Evolutionary conservation across 1,140 invertebrate genomes (phyloP).

Genomic region (Lerema accius): DNA sequence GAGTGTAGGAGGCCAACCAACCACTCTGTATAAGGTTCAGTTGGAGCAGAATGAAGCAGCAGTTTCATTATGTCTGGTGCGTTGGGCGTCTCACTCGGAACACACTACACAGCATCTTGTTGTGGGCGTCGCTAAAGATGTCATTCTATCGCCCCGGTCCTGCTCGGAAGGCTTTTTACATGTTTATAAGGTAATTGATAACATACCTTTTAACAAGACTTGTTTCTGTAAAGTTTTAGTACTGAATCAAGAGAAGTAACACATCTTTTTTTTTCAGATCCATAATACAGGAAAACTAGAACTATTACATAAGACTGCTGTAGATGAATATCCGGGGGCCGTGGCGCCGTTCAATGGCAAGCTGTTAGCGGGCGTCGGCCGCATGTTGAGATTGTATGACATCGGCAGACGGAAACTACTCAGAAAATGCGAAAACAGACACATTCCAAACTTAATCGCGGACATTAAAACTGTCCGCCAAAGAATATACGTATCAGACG

Average conservation of each 20-base stretch:
- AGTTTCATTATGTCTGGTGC: slow-evolving; percentile 88
- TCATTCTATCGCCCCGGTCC: slow-evolving; percentile 93
- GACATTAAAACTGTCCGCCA: slow-evolving; percentile 97
- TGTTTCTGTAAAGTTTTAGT: too few species aligned
- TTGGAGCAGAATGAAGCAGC: slow-evolving; percentile 99
- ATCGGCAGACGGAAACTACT: slow-evolving; percentile 96
- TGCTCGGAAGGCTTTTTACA: slow-evolving; percentile 92
- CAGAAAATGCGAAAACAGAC: slow-evolving; percentile 99
- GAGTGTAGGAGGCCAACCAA: slow-evolving; percentile 83
- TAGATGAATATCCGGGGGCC: slow-evolving; percentile 96
- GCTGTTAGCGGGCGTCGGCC: slow-evolving; percentile 95
- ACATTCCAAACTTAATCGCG: slow-evolving; percentile 97
- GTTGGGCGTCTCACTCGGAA: slow-evolving; percentile 74
- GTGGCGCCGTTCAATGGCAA: slow-evolving; percentile 96
- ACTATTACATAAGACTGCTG: slow-evolving; percentile 95
- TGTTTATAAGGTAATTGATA: slow-evolving; percentile 91
- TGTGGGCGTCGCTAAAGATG: slow-evolving; percentile 91
- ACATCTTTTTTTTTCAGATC: slow-evolving; percentile 49
- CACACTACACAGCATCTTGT: slow-evolving; percentile 65
- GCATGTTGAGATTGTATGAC: slow-evolving; percentile 96
- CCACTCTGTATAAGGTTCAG: slow-evolving; percentile 88
- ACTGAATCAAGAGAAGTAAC: neutral
- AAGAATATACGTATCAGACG: slow-evolving; percentile 96
- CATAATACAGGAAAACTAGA: slow-evolving; percentile 86
- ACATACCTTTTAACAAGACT: too few species aligned